Evolutionary conservation across 2,797 vertebrate genomes (phyloP), one percentile per base, ranked within the genome.

Genomic region (Takifugu rubripes): DNA sequence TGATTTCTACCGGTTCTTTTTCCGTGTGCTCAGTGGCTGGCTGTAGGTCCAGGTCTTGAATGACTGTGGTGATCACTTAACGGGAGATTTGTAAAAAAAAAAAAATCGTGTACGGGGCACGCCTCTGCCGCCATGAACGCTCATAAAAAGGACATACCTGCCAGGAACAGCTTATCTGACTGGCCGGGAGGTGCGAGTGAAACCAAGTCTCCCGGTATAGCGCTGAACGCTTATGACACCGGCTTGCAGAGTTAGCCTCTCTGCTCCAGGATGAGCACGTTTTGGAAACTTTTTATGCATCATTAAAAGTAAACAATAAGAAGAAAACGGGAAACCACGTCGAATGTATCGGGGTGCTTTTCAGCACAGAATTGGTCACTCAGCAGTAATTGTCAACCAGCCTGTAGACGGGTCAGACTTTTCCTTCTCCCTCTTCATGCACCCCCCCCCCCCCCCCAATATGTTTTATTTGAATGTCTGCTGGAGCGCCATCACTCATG

Each of bases 41-140:
- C 88, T 89, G 83, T 89, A 89, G 91, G 93, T 91, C 81, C 86
- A 87, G 90, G 88, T 94, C 89, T 91, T 92, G 90, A 93, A 91
- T 94, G 93, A 94, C 91, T 93, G 91, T 89, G 89, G 92, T 90
- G 92, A 94, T 92, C 94, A 95, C 94, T 94, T 96, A 96, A 94
- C 87, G 84, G 78, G 77, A 93, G 90, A 94, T 94, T 93, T 93
- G 92, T 94, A 94, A 92, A 94, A 94, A 94, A 87, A 87, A 94
- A 92, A 94, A 94, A 94, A 87, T 91, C 89, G 91, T 84, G 88
- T 89, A 86, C 77, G 74, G 80, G 86, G 86, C 90, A 88, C 88
- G 89, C 88, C 91, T 91, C 58, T 54, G 63, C 75, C 78, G 72
- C 74, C 78, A 67, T 77, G 78, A 86, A 85, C 88, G 82, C 74